These are phyloP conservation scores for Ivindomyrus marchei DNA, from an alignment of 2,113 vertebrate species.

Conservation along the genomic window DNA sequence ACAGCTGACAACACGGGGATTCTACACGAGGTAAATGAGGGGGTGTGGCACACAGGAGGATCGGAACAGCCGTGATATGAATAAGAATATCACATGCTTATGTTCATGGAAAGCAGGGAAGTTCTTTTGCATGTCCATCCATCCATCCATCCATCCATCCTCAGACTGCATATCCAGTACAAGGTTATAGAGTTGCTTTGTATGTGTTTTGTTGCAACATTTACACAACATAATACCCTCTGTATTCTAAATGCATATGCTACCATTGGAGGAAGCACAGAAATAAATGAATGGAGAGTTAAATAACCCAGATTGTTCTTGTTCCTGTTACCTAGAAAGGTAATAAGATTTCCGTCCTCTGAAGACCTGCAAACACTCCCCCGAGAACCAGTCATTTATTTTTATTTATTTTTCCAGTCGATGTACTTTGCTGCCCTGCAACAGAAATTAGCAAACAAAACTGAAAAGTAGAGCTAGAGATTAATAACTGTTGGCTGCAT, in stretches of 20 bases:
- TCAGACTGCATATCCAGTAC: not conserved
- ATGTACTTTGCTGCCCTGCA: constrained; percentile 36
- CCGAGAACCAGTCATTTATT: not conserved
- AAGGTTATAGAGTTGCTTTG: not conserved
- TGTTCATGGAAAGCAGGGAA: not conserved
- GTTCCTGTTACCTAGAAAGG: not conserved
- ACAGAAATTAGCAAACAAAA: constrained; percentile 39
- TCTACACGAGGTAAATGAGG: too few species aligned
- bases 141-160: not conserved
- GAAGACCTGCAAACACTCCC: not conserved
- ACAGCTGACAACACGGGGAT: too few species aligned
- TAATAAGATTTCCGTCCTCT: not conserved
- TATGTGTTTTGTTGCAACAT: not conserved
- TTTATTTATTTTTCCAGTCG: constrained; percentile 14
- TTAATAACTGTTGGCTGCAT: constrained; percentile 10
- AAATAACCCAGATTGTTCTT: not conserved
- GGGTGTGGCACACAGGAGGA: too few species aligned
- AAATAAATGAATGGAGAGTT: not conserved
- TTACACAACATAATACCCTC: not conserved
- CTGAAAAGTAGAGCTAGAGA: not conserved
- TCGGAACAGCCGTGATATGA: too few species aligned
- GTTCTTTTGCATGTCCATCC: not conserved
- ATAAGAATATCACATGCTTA: not conserved
- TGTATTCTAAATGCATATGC: not conserved
- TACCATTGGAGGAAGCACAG: not conserved